These are phyloP conservation scores for Aporrectodea caliginosa DNA, from an alignment of 1,140 invertebrate species.

Conservation along the genomic window DNA sequence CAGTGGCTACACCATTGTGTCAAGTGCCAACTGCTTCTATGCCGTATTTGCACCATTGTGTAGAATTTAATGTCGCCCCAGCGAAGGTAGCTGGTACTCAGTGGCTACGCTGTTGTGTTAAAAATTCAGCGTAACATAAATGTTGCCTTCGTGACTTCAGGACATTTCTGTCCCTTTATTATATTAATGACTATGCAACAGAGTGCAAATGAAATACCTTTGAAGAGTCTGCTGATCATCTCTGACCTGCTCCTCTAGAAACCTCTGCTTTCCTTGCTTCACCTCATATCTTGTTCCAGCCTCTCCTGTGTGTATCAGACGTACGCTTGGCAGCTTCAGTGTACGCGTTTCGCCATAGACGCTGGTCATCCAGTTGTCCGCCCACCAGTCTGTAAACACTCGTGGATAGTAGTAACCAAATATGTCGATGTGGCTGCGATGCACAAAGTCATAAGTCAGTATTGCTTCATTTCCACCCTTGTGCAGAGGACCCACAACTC, in stretches of 20 bases:
- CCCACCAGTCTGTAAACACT: constrained; percentile 24
- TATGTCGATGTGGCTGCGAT: constrained; percentile 27
- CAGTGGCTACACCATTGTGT: too few relatives aligned
- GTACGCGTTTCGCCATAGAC: constrained; percentile 11
- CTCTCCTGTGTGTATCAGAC: constrained; percentile 26
- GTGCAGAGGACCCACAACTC: constrained; percentile 30
- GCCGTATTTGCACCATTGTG: too few relatives aligned
- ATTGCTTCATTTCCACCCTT: constrained; percentile 28
- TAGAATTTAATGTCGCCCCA: too few relatives aligned
- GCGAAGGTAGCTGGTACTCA: too few relatives aligned
- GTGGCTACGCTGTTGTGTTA: too few relatives aligned
- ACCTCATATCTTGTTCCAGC: constrained; percentile 23
- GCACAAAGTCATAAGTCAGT: constrained; percentile 33
- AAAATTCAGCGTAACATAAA: too few relatives aligned
- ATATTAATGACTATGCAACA: neutral
- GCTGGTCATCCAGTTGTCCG: constrained; percentile 18
- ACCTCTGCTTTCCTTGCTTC: neutral
- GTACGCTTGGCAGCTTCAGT: constrained; percentile 22
- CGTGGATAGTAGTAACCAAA: constrained; percentile 21
- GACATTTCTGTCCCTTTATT: too few relatives aligned
- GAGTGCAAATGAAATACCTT: constrained; percentile 12
- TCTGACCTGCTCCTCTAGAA: constrained; percentile 17
- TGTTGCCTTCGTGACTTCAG: too few relatives aligned
- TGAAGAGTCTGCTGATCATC: constrained; percentile 16
- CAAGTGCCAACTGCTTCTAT: too few relatives aligned